Evolutionary conservation across 1,140 invertebrate species (phyloP).

Genomic region (Bombus haemorrhoidalis): DNA sequence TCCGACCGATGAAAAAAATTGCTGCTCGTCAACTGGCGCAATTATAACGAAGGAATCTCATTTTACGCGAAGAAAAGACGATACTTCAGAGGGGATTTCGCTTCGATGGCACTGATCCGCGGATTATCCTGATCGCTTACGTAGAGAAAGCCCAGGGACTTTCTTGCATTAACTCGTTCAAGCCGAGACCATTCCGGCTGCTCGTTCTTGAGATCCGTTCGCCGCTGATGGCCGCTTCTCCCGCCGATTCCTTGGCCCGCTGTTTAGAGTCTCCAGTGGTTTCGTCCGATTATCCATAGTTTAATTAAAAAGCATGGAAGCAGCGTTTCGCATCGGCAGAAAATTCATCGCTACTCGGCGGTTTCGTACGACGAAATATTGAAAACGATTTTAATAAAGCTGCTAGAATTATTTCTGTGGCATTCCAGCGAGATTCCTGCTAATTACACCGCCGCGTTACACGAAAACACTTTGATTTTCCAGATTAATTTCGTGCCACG

Average conservation of each 20-base stretch:
- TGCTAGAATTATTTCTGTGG: conserved; percentile 12
- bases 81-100: conserved; percentile 57
- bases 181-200: conserved; percentile 67
- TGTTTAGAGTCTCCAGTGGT: conserved; percentile 55
- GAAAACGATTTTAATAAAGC: conserved; percentile 25
- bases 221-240: conserved; percentile 52
- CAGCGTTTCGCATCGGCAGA: conserved; percentile 17
- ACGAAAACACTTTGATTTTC: neutral
- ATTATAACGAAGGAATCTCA: conserved; percentile 39
- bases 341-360: neutral
- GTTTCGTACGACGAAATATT: neutral
- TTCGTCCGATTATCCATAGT: conserved; percentile 35
- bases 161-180: conserved; percentile 76
- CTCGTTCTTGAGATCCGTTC: conserved; percentile 71
- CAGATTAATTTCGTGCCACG: neutral
- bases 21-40: neutral
- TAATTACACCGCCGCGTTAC: conserved; percentile 2
- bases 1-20: neutral
- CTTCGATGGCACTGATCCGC: conserved; percentile 58
- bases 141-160: conserved; percentile 50
- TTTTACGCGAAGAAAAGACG: conserved; percentile 43
- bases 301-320: conserved; percentile 69
- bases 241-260: conserved; percentile 39
- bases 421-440: too few relatives aligned
- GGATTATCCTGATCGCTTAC: conserved; percentile 68